phyloP scores from a whole-genome alignment of 2,888 invertebrate genomes.

The Harpagoxenus sublaevis region DNA sequence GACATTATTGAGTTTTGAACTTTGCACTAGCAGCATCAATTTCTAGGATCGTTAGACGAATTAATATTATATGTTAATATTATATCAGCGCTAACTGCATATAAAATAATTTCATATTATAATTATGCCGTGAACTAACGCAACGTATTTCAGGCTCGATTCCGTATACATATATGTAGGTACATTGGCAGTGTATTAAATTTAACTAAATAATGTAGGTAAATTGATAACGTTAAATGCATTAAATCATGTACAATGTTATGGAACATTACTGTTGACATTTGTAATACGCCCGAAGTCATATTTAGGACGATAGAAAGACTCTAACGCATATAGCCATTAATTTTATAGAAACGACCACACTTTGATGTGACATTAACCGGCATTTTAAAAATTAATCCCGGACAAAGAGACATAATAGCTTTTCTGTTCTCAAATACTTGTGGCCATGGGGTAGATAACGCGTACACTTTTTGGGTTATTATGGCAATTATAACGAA shows the following conservation, averaged over 20 bases:
- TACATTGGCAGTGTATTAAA: conserved; percentile 24
- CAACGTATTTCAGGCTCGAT: not conserved
- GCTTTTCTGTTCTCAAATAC: conserved; percentile 1
- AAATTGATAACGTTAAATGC: conserved; percentile 45
- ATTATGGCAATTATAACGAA: conserved; percentile 28
- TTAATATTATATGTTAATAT: conserved; percentile 41
- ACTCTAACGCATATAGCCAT: not conserved
- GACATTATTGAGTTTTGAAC: conserved; percentile 18
- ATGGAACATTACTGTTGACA: conserved; percentile 44
- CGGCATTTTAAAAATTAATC: not conserved
- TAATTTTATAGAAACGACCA: conserved; percentile 11
- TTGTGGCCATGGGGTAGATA: not conserved
- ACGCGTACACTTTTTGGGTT: conserved; percentile 16
- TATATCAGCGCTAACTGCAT: conserved; percentile 25
- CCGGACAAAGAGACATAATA: not conserved
- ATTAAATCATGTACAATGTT: conserved; percentile 39
- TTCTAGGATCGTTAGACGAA: conserved; percentile 43
- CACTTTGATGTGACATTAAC: not conserved
- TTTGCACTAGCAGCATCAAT: conserved; percentile 27
- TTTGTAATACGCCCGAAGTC: conserved; percentile 12
- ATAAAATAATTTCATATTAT: conserved; percentile 43
- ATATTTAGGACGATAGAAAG: conserved; percentile 7
- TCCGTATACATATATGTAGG: not conserved
- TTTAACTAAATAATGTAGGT: conserved; percentile 43
- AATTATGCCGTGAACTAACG: conserved; percentile 32